A percentile compares a stretch with the other conserved stretches of the same genome.
phyloP scores from a whole-genome alignment of 2,888 invertebrate species.

The Athripsodes cinereus region DNA sequence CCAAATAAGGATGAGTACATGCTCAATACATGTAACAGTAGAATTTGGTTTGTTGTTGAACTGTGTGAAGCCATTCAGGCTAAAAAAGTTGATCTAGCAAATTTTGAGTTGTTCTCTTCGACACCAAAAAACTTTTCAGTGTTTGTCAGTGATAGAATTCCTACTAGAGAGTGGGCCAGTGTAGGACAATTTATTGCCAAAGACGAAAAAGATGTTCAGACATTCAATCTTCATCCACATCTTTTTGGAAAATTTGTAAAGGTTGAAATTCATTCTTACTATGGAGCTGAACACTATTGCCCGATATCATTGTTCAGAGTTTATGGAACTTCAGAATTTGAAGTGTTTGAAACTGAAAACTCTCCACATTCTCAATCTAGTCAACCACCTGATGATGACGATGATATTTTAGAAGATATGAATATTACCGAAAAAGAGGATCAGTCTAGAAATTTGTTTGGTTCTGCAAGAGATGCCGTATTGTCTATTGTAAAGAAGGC shows the following conservation, averaged over 20 bases:
- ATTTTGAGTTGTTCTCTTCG: slow-evolving; percentile 96
- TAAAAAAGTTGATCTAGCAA: slow-evolving; percentile 90
- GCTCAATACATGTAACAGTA: slow-evolving; percentile 90
- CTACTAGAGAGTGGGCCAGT: slow-evolving; percentile 85
- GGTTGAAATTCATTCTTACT: slow-evolving; percentile 88
- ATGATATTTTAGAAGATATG: slow-evolving; percentile 45
- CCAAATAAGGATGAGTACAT: slow-evolving; percentile 95
- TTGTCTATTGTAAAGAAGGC: slow-evolving; percentile 90
- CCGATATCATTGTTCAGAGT: slow-evolving; percentile 93
- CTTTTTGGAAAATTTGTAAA: slow-evolving; percentile 86
- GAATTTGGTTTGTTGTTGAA: slow-evolving; percentile 95
- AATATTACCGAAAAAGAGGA: slow-evolving; percentile 46
- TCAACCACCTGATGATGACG: slow-evolving; percentile 62
- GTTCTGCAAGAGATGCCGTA: slow-evolving; percentile 85
- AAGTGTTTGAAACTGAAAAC: slow-evolving; percentile 79
- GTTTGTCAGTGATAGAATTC: slow-evolving; percentile 82
- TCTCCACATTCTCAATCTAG: slow-evolving; percentile 54
- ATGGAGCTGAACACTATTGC: slow-evolving; percentile 96
- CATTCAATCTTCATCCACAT: slow-evolving; percentile 73
- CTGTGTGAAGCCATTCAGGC: slow-evolving; percentile 97
- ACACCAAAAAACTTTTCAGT: slow-evolving; percentile 89
- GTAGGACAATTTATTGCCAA: slow-evolving; percentile 84
- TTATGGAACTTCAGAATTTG: slow-evolving; percentile 89
- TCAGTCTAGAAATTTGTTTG: slow-evolving; percentile 67
- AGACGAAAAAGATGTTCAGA: slow-evolving; percentile 82